These are phyloP conservation scores for Eretmochelys imbricata DNA, from an alignment of 2,113 vertebrate genomes.

Conservation along the genomic window DNA sequence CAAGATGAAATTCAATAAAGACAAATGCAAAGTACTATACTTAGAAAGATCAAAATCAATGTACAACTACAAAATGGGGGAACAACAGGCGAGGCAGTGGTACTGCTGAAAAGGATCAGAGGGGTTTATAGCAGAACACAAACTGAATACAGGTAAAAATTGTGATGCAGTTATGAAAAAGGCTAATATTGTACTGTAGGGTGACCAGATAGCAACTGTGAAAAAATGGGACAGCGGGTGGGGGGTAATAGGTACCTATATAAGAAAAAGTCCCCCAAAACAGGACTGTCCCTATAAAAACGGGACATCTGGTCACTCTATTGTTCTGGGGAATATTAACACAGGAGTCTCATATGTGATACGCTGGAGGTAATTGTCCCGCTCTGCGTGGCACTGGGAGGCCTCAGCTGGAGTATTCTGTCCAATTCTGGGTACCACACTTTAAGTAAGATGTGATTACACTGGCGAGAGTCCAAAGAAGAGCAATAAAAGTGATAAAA, in stretches of 20 bases:
- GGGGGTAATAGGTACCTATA: too few relatives aligned
- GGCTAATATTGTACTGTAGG: neutral
- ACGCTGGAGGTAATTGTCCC: neutral
- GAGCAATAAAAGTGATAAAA: neutral
- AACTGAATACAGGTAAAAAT: neutral
- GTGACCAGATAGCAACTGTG: too few relatives aligned
- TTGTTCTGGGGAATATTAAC: neutral
- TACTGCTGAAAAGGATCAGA: neutral
- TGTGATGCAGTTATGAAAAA: neutral
- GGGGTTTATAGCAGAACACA: neutral
- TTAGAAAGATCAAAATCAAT: neutral
- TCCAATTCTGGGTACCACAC: neutral
- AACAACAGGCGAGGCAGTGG: neutral
- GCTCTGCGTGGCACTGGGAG: neutral
- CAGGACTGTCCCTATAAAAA: too few relatives aligned
- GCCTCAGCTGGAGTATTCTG: neutral
- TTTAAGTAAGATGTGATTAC: neutral
- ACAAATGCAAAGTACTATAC: neutral
- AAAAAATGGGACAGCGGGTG: too few relatives aligned
- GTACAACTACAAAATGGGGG: neutral
- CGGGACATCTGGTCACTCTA: neutral
- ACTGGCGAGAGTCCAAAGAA: neutral
- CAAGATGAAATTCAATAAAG: neutral
- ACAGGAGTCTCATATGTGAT: neutral
- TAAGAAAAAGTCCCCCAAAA: too few relatives aligned